Conservation (phyloP, 2,797 vertebrate species). For the Sebastes ruberrimus region DNA sequence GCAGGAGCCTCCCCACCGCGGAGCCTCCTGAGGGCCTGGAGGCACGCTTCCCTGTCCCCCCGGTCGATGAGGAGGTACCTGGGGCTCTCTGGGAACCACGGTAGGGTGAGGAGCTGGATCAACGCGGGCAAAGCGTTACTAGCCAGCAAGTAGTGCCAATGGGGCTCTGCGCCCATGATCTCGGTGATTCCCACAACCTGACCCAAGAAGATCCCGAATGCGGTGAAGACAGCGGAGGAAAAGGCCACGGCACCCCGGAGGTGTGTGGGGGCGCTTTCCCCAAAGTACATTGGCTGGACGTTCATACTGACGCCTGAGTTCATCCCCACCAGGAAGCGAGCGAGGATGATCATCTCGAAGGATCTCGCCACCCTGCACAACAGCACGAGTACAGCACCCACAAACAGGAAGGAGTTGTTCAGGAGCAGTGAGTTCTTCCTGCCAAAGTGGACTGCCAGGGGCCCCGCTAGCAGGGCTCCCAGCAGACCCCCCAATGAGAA, state of each 20-base stretch:
- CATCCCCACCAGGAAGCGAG: constrained; percentile 86
- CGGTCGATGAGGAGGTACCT: constrained; percentile 91
- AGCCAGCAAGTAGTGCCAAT: constrained; percentile 89
- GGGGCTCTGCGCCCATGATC: constrained; percentile 83
- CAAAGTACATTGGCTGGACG: constrained; percentile 93
- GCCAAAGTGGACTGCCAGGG: constrained; percentile 86
- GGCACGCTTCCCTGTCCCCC: constrained; percentile 85
- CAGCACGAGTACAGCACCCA: constrained; percentile 77
- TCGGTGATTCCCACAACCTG: constrained; percentile 89
- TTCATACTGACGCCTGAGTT: constrained; percentile 92
- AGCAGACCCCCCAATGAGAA: constrained; percentile 87
- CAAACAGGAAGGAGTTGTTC: constrained; percentile 87
- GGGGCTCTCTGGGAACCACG: constrained; percentile 92
- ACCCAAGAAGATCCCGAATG: constrained; percentile 88
- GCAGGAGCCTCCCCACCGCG: constrained; percentile 75
- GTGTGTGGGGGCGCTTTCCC: constrained; percentile 89
- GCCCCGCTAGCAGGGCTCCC: constrained; percentile 87
- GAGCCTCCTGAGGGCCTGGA: constrained; percentile 81
- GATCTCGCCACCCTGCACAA: constrained; percentile 80
- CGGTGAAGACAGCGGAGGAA: constrained; percentile 89
- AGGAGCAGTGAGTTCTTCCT: constrained; percentile 89
- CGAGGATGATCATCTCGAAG: constrained; percentile 89
- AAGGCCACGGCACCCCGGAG: constrained; percentile 87
- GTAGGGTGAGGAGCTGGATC: constrained; percentile 87
- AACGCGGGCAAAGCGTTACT: constrained; percentile 86